Conservation (phyloP, 2,113 vertebrate genomes). For the Platysteira castanea region DNA sequence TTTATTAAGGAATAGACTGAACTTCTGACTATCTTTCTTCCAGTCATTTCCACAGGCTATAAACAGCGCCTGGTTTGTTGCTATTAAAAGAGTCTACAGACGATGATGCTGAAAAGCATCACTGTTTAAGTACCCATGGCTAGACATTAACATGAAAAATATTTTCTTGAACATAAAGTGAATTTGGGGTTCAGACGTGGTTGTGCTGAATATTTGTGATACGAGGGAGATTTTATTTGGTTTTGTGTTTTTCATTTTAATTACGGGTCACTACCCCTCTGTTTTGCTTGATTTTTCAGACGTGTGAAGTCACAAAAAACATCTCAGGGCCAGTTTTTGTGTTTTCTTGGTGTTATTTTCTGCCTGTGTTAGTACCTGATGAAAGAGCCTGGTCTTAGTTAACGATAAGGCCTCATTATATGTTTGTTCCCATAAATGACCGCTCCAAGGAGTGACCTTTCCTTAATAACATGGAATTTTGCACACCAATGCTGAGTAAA, state of each 20-base stretch:
- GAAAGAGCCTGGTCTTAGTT: neutral
- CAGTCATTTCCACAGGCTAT: slow-evolving; percentile 59
- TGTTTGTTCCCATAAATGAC: neutral
- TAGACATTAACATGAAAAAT: slow-evolving; percentile 39
- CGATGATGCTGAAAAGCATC: slow-evolving; percentile 27
- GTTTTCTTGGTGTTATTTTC: neutral
- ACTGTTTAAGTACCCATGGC: slow-evolving; percentile 30
- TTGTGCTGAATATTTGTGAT: neutral
- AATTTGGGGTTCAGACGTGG: neutral
- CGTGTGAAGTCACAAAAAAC: neutral
- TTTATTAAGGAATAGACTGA: slow-evolving; percentile 59
- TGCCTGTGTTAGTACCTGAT: neutral
- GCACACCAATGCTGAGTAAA: neutral
- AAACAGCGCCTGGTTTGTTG: slow-evolving; percentile 58
- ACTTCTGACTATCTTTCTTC: slow-evolving; percentile 60
- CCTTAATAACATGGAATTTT: neutral
- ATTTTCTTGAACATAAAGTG: slow-evolving; percentile 1
- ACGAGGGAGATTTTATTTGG: neutral
- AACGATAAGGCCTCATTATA: neutral
- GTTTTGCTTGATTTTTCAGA: neutral
- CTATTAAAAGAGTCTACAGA: slow-evolving; percentile 50
- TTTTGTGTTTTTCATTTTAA: neutral
- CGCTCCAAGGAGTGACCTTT: neutral
- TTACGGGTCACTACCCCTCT: neutral
- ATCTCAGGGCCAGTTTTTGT: neutral